Conservation (phyloP, 1,140 invertebrate genomes). For the Lithobius niger region DNA sequence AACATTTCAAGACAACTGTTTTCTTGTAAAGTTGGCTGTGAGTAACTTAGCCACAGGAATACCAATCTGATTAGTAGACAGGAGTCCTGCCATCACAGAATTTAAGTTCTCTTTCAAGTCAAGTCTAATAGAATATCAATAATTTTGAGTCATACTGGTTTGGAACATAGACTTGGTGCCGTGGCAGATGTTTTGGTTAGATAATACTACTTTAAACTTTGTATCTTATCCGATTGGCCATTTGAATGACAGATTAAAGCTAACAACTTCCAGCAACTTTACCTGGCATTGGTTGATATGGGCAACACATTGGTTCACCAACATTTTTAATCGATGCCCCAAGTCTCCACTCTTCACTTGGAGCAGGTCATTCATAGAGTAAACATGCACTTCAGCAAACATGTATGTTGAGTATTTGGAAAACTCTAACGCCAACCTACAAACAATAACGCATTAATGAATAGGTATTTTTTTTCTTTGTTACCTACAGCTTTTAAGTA, state of each 20-base stretch:
- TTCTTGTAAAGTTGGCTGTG: too few species aligned
- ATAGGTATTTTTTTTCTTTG: neutral
- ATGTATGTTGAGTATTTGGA: slow-evolving; percentile 44
- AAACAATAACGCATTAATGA: slow-evolving; percentile 19
- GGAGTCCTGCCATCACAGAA: too few species aligned
- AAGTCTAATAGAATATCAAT: too few species aligned
- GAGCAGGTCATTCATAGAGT: slow-evolving; percentile 60
- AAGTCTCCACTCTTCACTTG: slow-evolving; percentile 49
- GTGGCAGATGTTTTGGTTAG: too few species aligned
- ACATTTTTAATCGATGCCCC: slow-evolving; percentile 40
- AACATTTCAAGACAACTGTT: too few species aligned
- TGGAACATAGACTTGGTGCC: too few species aligned
- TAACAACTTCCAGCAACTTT: slow-evolving; percentile 15
- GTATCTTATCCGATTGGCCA: neutral
- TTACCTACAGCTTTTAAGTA: neutral
- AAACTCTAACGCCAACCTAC: slow-evolving; percentile 44
- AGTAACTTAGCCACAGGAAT: too few species aligned
- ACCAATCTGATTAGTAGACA: too few species aligned
- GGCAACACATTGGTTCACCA: slow-evolving; percentile 43
- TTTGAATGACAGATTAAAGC: neutral
- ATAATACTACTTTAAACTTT: too few species aligned
- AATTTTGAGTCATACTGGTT: too few species aligned
- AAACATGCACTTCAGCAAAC: slow-evolving; percentile 50
- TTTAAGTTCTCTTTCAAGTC: too few species aligned
- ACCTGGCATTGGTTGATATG: slow-evolving; percentile 57